Evolutionary conservation across 2,888 invertebrate genomes (phyloP).

Genomic region (Sphaeridia pumilis): DNA sequence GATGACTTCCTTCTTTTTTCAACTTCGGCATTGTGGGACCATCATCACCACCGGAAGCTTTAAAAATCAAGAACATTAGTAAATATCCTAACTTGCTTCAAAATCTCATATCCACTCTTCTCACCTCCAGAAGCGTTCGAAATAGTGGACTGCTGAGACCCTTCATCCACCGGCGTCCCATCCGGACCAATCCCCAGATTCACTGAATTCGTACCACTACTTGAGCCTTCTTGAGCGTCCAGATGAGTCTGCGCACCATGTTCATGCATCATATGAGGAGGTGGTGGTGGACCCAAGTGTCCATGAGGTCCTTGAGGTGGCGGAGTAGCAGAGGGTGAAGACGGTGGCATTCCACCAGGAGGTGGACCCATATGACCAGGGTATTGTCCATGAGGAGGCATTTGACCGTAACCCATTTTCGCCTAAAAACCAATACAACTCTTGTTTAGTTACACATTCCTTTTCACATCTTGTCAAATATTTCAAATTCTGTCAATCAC

Average conservation of each 20-base stretch:
- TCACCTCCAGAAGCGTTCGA: constrained; percentile 84
- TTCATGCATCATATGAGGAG: constrained; percentile 39
- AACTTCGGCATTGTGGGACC: constrained; percentile 58
- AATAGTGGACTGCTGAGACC: constrained; percentile 81
- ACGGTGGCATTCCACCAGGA: constrained; percentile 33
- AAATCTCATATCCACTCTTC: constrained; percentile 33
- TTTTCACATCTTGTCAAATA: not conserved
- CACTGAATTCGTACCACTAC: constrained; percentile 15
- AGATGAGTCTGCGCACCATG: constrained; percentile 15
- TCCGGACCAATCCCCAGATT: constrained; percentile 66
- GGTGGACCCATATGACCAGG: constrained; percentile 35
- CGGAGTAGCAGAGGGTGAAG: constrained; percentile 33
- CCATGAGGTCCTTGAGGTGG: constrained; percentile 37
- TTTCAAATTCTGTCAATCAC: not conserved
- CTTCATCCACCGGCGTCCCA: constrained; percentile 77
- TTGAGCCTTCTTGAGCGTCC: constrained; percentile 19
- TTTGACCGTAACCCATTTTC: constrained; percentile 29
- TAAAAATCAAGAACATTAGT: too few species aligned
- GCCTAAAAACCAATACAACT: constrained; percentile 16
- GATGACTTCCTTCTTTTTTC: constrained; percentile 47
- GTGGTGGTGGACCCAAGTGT: constrained; percentile 52
- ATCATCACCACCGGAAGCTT: constrained; percentile 76
- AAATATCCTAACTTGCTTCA: not conserved
- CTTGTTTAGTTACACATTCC: not conserved
- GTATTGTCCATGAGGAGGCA: constrained; percentile 36